Conservation (phyloP, 2,888 invertebrate genomes). For the Asteroscopus sphinx region DNA sequence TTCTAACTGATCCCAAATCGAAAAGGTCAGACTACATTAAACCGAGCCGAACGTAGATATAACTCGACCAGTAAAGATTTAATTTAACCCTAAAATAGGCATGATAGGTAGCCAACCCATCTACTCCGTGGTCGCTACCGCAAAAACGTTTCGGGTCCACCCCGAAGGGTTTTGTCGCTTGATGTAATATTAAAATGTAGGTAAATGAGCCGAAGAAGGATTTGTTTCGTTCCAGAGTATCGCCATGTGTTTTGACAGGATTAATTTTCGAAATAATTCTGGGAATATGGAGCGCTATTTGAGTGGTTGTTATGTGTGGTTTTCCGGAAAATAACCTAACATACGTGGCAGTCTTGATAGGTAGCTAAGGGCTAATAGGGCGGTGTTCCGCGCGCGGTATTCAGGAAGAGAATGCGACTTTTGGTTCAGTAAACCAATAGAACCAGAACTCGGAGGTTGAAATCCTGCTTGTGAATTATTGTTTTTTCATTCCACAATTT, state of each 20-base stretch:
- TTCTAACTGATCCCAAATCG: constrained; percentile 1
- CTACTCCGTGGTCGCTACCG: constrained; percentile 48
- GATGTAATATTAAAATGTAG: constrained; percentile 60
- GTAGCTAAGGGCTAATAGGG: no score
- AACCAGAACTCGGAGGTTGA: no score
- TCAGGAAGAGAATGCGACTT: no score
- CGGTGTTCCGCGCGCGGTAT: no score
- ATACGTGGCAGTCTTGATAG: no score
- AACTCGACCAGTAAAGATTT: constrained; percentile 52
- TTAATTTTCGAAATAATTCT: no score
- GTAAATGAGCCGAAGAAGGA: constrained; percentile 50
- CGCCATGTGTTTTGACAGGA: constrained; percentile 30
- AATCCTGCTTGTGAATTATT: no score
- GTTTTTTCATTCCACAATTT: no score
- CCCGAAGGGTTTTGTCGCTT: constrained; percentile 43
- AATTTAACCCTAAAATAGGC: constrained; percentile 57
- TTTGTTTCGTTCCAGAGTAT: constrained; percentile 11
- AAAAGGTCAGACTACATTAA: constrained; percentile 43
- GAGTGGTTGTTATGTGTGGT: no score
- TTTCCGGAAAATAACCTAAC: no score
- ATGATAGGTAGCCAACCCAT: constrained; percentile 35
- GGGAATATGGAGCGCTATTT: no score
- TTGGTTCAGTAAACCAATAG: no score
- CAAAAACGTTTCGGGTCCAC: constrained; percentile 62
- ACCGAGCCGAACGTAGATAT: constrained; percentile 18